These are phyloP conservation scores for Ectemnius lituratus DNA, from an alignment of 2,888 invertebrate genomes.

Conservation along the genomic window DNA sequence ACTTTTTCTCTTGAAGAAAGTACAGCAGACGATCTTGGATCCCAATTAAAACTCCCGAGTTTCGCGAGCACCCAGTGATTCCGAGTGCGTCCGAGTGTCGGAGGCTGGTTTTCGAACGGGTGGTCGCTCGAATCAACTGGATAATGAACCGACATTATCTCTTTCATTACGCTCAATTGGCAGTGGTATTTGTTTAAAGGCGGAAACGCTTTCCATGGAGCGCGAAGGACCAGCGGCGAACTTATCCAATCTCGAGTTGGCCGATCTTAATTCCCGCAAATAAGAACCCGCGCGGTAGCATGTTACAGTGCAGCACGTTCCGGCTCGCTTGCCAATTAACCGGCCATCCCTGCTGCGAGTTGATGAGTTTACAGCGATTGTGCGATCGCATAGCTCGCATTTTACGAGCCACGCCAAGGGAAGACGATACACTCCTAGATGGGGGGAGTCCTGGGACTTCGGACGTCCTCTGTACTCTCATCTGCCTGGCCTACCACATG, in stretches of 20 bases:
- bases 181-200: constrained; percentile 30
- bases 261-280: constrained; percentile 22
- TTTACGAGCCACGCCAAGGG: background rate
- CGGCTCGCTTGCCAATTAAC: constrained; percentile 23
- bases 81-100: background rate
- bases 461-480: background rate
- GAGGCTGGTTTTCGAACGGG: constrained; percentile 11
- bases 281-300: constrained; percentile 8
- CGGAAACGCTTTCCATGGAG: constrained; percentile 47
- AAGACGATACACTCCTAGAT: background rate
- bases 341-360: constrained; percentile 9
- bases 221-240: constrained; percentile 21
- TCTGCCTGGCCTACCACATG: background rate
- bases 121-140: constrained; percentile 32
- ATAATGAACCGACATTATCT: constrained; percentile 44
- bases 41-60: too few species aligned
- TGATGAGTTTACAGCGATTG: constrained; percentile 16
- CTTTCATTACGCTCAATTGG: constrained; percentile 46
- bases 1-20: too few species aligned
- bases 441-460: background rate
- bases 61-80: too few species aligned
- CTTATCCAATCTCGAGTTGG: constrained; percentile 25
- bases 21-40: too few species aligned
- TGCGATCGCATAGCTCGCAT: background rate
- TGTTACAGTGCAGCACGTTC: background rate